These are phyloP conservation scores for Chaunax sp. DNA, from an alignment of 2,797 vertebrate genomes.

Conservation along the genomic window DNA sequence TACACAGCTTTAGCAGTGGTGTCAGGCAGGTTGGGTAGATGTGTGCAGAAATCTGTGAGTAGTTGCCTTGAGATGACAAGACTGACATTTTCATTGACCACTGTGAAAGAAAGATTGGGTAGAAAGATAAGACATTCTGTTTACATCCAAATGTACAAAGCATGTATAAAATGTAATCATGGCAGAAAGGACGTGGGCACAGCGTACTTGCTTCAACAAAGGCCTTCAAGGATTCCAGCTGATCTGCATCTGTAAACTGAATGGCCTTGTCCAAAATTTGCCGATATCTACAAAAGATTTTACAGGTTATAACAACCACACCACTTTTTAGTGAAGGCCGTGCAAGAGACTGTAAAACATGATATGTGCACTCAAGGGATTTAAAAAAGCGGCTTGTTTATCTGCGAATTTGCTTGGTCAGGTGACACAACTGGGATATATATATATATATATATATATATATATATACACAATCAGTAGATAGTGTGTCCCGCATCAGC, in stretches of 20 bases:
- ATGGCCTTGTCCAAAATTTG: slow-evolving; percentile 97
- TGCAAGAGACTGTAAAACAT: too few relatives aligned
- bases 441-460: too few relatives aligned
- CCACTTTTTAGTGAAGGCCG: background rate
- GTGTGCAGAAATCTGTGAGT: slow-evolving; percentile 96
- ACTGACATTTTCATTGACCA: slow-evolving; percentile 99
- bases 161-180: fast-evolving
- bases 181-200: background rate
- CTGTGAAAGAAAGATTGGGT: slow-evolving; percentile 80
- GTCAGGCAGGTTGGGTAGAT: slow-evolving; percentile 93
- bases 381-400: too few relatives aligned
- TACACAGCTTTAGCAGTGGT: slow-evolving; percentile 96
- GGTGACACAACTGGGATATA: too few relatives aligned
- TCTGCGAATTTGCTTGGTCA: too few relatives aligned
- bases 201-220: slow-evolving; percentile 99
- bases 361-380: too few relatives aligned
- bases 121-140: background rate
- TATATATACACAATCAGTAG: too few relatives aligned
- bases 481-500: too few relatives aligned
- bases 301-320: background rate
- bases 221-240: slow-evolving; percentile 96
- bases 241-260: slow-evolving; percentile 91
- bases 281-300: slow-evolving; percentile 87
- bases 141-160: background rate
- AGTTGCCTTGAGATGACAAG: slow-evolving; percentile 97